These are phyloP conservation scores for Echinarachnius parma DNA, from an alignment of 53 echinoderm and acorn worm species.

Conservation along the genomic window DNA sequence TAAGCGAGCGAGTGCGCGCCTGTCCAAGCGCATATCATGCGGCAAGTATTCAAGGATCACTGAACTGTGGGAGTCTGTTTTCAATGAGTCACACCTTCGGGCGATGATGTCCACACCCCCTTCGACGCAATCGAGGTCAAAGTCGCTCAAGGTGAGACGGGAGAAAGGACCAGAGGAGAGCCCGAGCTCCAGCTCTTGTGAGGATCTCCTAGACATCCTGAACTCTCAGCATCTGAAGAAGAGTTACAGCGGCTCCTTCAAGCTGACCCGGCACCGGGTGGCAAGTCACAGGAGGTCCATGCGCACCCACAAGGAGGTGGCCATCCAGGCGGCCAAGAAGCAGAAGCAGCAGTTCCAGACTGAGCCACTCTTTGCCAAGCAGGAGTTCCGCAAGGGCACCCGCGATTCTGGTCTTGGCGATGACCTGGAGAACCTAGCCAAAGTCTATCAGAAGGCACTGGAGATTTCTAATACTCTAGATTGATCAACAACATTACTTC, in stretches of 20 bases:
- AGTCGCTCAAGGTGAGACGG: background rate
- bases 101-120: slow-evolving; percentile 14
- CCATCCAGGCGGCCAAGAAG: slow-evolving; percentile 14
- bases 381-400: slow-evolving; percentile 45
- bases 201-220: slow-evolving; percentile 80
- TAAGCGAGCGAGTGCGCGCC: slow-evolving; percentile 59
- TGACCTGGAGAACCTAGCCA: slow-evolving; percentile 55
- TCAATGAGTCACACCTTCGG: slow-evolving; percentile 35
- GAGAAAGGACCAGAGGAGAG: slow-evolving; percentile 26
- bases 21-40: slow-evolving; percentile 79
- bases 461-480: slow-evolving; percentile 51
- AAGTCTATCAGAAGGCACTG: slow-evolving; percentile 65
- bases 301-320: slow-evolving; percentile 32
- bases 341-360: slow-evolving; percentile 21
- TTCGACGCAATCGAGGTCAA: background rate
- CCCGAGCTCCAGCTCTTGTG: slow-evolving; percentile 66
- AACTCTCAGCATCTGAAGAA: slow-evolving; percentile 75
- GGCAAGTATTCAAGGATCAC: slow-evolving; percentile 85
- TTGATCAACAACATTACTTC: too few species aligned
- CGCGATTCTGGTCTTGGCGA: slow-evolving; percentile 59
- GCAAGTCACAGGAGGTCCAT: slow-evolving; percentile 11
- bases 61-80: slow-evolving; percentile 84
- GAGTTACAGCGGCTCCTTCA: slow-evolving; percentile 49
- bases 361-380: slow-evolving; percentile 24
- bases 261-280: slow-evolving; percentile 10